These are phyloP conservation scores for Meghimatium bilineatum DNA, from an alignment of 2,888 invertebrate genomes.

Conservation along the genomic window DNA sequence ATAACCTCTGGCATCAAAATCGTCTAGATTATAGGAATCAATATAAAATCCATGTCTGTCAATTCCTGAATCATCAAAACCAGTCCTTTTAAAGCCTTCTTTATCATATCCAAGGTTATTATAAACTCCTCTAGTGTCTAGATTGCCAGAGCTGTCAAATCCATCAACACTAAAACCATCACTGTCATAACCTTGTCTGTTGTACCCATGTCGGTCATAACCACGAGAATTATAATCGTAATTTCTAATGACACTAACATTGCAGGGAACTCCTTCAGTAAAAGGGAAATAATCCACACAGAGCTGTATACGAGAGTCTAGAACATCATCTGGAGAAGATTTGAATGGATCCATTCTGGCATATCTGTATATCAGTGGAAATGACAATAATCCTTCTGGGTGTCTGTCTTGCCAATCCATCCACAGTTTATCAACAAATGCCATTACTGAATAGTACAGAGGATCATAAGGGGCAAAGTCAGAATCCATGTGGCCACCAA, in stretches of 20 bases:
- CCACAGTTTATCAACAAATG: constrained; percentile 75
- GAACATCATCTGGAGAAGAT: constrained; percentile 71
- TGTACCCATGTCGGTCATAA: constrained; percentile 67
- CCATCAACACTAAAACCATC: constrained; percentile 69
- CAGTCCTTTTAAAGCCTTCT: constrained; percentile 67
- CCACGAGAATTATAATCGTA: constrained; percentile 60
- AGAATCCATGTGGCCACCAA: constrained; percentile 74
- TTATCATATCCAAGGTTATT: constrained; percentile 67
- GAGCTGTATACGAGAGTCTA: constrained; percentile 68
- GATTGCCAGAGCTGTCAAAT: constrained; percentile 62
- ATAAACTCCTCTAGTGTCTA: constrained; percentile 62
- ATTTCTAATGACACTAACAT: constrained; percentile 56
- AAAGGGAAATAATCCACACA: constrained; percentile 72
- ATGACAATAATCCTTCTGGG: constrained; percentile 62
- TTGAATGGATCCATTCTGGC: constrained; percentile 72
- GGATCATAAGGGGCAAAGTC: constrained; percentile 73
- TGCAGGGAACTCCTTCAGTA: constrained; percentile 64
- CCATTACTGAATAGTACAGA: constrained; percentile 69
- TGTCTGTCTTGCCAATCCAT: constrained; percentile 70
- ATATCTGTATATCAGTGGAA: constrained; percentile 65
- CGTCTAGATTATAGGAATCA: constrained; percentile 72
- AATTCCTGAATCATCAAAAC: constrained; percentile 70
- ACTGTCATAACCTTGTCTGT: constrained; percentile 64
- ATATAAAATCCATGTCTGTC: constrained; percentile 69
- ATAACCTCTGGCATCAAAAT: constrained; percentile 70